phyloP scores from a whole-genome alignment of 2,888 invertebrate species.

The Drosophila mimetica region DNA sequence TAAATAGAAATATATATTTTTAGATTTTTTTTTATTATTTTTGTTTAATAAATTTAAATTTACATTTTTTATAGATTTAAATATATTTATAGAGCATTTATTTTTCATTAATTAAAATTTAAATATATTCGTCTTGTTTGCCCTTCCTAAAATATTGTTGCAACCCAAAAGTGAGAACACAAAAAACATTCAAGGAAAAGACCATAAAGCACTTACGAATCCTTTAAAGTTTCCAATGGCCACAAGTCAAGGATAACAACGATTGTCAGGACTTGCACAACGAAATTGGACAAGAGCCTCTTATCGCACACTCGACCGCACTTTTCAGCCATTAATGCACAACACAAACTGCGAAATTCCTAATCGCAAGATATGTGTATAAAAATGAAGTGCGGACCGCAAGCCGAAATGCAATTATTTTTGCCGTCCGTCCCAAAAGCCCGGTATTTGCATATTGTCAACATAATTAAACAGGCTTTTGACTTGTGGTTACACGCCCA shows the following conservation, averaged over 20 bases:
- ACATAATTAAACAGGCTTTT: slow-evolving; percentile 70
- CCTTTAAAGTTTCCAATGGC: background rate
- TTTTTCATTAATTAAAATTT: too few relatives aligned
- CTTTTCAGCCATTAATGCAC: slow-evolving; percentile 1
- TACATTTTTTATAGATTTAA: too few relatives aligned
- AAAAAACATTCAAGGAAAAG: background rate
- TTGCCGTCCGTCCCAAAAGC: slow-evolving; percentile 13
- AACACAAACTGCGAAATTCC: slow-evolving; percentile 11
- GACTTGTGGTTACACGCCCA: slow-evolving; percentile 53
- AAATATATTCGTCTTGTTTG: too few relatives aligned
- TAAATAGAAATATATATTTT: too few relatives aligned
- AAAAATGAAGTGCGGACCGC: slow-evolving; percentile 26
- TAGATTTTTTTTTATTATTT: too few relatives aligned
- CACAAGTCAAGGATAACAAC: background rate
- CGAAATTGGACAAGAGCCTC: background rate
- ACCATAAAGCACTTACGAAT: background rate
- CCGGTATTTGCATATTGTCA: slow-evolving; percentile 55
- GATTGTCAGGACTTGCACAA: slow-evolving; percentile 1
- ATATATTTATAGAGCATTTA: too few relatives aligned
- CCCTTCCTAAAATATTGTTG: too few relatives aligned
- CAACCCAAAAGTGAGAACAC: too few relatives aligned
- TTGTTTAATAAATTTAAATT: too few relatives aligned
- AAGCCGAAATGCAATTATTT: slow-evolving; percentile 49
- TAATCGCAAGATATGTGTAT: slow-evolving; percentile 7
- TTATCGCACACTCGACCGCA: background rate